phyloP scores from a whole-genome alignment of 1,140 invertebrate genomes.

The Drosophila sechellia region DNA sequence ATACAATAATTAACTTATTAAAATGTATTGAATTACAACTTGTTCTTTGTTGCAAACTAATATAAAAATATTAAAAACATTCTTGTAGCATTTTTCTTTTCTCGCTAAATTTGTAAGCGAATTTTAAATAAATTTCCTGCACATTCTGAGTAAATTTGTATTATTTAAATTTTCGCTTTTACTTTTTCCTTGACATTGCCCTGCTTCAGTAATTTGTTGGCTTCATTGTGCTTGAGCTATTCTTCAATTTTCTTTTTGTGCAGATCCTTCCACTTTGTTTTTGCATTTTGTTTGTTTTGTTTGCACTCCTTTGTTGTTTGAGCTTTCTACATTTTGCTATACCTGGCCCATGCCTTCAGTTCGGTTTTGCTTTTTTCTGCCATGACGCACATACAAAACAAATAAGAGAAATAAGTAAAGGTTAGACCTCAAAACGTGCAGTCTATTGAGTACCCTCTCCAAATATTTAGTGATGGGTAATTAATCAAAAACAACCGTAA shows the following conservation, averaged over 20 bases:
- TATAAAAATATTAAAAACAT: no score
- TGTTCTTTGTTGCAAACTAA: no score
- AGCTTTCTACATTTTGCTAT: background rate
- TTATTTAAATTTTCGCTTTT: background rate
- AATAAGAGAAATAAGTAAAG: background rate
- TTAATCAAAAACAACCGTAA: no score
- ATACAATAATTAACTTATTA: background rate
- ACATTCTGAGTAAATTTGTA: no score
- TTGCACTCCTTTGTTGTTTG: conserved; percentile 5
- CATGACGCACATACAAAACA: conserved; percentile 12
- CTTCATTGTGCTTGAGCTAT: conserved; percentile 2
- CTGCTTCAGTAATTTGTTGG: conserved; percentile 4
- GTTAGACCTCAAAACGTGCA: background rate
- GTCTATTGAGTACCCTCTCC: background rate
- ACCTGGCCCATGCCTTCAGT: conserved; percentile 4
- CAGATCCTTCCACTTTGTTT: background rate
- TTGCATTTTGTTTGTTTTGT: background rate
- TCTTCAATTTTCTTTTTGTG: conserved; percentile 5
- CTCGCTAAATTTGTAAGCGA: no score
- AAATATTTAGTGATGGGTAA: no score
- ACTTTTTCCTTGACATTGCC: background rate
- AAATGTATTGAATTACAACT: background rate
- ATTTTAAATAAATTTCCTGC: no score
- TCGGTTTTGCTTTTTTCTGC: conserved; percentile 9
- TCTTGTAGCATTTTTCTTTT: no score